A percentile compares a stretch with the other conserved stretches of the same genome.
Conservation (phyloP, 2,888 invertebrate genomes). For the Eupithecia exiguata region DNA sequence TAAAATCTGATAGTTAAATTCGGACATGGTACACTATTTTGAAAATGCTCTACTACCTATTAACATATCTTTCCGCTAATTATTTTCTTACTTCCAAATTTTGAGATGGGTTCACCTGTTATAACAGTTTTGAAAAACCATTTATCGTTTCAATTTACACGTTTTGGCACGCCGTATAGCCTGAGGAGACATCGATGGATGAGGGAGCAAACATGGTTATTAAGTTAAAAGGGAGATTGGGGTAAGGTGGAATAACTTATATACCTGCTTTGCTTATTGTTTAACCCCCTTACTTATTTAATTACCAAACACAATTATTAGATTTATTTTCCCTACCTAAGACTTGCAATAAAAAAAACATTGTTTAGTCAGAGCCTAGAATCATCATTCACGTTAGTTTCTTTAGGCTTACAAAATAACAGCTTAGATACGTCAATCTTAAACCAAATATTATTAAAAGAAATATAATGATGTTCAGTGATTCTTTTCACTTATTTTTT, state of each 20-base stretch:
- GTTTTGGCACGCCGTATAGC: not conserved
- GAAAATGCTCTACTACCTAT: too few relatives aligned
- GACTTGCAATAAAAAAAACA: not conserved
- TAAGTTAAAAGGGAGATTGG: constrained; percentile 2
- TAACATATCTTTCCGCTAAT: not conserved
- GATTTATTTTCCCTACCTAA: not conserved
- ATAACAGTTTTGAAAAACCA: not conserved
- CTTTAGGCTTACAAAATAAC: not conserved
- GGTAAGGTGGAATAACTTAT: not conserved
- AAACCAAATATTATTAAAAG: not conserved
- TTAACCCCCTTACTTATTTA: not conserved
- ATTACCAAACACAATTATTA: too few relatives aligned
- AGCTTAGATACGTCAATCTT: not conserved
- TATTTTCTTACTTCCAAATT: not conserved
- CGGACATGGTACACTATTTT: too few relatives aligned
- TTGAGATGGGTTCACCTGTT: not conserved
- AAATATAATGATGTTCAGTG: not conserved
- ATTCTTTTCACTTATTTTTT: not conserved
- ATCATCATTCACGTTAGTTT: not conserved
- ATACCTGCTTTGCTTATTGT: not conserved
- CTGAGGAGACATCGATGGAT: not conserved
- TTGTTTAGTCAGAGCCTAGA: not conserved
- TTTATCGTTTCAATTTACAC: not conserved
- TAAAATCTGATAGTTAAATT: too few relatives aligned
- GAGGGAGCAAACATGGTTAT: constrained; percentile 1